Evolutionary conservation across 2,113 vertebrate species (phyloP).

Genomic region (Uria aalge): DNA sequence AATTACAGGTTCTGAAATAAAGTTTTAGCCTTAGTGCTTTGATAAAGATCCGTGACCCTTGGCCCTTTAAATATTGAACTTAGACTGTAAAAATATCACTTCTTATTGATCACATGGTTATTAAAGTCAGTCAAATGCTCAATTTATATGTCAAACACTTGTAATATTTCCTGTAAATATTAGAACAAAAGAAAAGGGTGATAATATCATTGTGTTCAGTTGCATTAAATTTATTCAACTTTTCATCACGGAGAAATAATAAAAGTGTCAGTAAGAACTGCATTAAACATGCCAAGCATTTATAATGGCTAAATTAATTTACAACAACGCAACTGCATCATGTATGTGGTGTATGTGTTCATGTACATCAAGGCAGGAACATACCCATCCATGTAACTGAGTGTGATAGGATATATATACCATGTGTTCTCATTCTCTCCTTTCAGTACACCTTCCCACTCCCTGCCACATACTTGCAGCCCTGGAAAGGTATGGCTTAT

Average conservation of each 20-base stretch:
- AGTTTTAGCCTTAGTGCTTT: conserved; percentile 88
- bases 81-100: conserved; percentile 95
- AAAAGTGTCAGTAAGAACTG: conserved; percentile 61
- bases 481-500: neutral
- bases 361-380: neutral
- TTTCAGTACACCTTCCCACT: neutral
- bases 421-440: neutral
- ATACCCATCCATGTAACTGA: neutral
- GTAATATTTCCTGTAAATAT: conserved; percentile 81
- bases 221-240: conserved; percentile 60
- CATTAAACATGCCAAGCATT: conserved; percentile 45
- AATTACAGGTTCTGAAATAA: conserved; percentile 57
- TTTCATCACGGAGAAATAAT: conserved; percentile 61
- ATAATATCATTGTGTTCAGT: conserved; percentile 56
- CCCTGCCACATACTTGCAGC: neutral
- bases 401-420: neutral
- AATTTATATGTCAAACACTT: conserved; percentile 95
- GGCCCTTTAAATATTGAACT: conserved; percentile 92
- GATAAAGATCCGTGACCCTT: conserved; percentile 84
- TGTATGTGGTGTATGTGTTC: neutral
- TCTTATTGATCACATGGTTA: conserved; percentile 98
- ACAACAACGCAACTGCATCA: neutral
- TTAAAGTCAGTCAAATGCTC: conserved; percentile 95
- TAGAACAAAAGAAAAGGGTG: conserved; percentile 62
- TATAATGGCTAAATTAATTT: conserved; percentile 47